Percentiles rank a stretch among this genome's conserved stretches.
These are phyloP conservation scores for Tetanocera ferruginea DNA, from an alignment of 2,888 invertebrate species.

Conservation along the genomic window DNA sequence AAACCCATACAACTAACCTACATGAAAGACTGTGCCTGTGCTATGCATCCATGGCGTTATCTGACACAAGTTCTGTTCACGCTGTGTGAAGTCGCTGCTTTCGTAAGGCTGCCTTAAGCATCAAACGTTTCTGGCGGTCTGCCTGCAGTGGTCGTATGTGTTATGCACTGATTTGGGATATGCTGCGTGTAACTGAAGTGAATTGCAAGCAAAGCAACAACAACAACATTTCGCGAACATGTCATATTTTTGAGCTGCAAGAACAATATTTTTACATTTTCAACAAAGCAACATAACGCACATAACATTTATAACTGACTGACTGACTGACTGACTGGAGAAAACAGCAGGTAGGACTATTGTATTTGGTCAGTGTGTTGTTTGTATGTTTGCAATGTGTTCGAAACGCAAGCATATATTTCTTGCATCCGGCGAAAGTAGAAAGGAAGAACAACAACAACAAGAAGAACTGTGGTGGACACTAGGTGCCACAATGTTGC, in stretches of 20 bases:
- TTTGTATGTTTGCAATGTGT: slow-evolving; percentile 2
- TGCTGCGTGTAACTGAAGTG: background rate
- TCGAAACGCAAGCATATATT: background rate
- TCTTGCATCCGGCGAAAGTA: background rate
- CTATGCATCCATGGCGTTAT: background rate
- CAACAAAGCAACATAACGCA: background rate
- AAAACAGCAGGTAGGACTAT: background rate
- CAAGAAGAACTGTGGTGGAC: background rate
- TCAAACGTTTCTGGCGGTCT: background rate
- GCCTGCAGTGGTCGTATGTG: background rate
- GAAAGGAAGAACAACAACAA: background rate
- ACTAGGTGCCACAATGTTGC: background rate
- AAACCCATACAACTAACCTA: background rate
- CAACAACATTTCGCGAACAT: slow-evolving; percentile 10
- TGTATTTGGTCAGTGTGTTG: background rate
- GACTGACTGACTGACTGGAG: background rate
- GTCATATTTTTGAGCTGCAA: slow-evolving; percentile 17
- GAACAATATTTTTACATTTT: background rate
- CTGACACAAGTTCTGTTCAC: no score
- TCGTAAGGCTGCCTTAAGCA: background rate
- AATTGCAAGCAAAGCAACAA: background rate
- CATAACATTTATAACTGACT: background rate
- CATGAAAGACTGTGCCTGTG: background rate
- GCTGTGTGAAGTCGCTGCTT: background rate
- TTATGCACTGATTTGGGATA: background rate